Percentiles rank a stretch among this genome's conserved stretches.
Conservation (phyloP, 2,113 vertebrate genomes). For the Pan troglodytes region NHGRI_mPanTro3-v2.1_pri NC_072398.2:209661501-209662000, state of each 20-base stretch:
- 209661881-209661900: background rate
- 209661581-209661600: slow-evolving; percentile 24
- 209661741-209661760: background rate
- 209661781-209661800: background rate
- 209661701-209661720: background rate
- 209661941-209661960: background rate
- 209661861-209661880: background rate
- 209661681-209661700: background rate
- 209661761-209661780: background rate
- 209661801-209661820: background rate
- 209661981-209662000: background rate
- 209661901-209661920: background rate
- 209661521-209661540: slow-evolving; percentile 61
- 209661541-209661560: slow-evolving; percentile 72
- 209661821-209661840: background rate
- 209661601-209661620: background rate
- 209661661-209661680: slow-evolving; percentile 8
- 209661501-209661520: slow-evolving; percentile 75
- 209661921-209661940: background rate
- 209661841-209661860: background rate
- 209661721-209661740: background rate
- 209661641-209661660: slow-evolving; percentile 81
- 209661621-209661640: background rate
- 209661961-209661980: background rate
- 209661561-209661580: slow-evolving; percentile 37